A percentile compares a stretch with the other conserved stretches of the same genome.
Evolutionary conservation across 2,113 vertebrate genomes (phyloP).

Genomic region (Odocoileus virginianus): DNA sequence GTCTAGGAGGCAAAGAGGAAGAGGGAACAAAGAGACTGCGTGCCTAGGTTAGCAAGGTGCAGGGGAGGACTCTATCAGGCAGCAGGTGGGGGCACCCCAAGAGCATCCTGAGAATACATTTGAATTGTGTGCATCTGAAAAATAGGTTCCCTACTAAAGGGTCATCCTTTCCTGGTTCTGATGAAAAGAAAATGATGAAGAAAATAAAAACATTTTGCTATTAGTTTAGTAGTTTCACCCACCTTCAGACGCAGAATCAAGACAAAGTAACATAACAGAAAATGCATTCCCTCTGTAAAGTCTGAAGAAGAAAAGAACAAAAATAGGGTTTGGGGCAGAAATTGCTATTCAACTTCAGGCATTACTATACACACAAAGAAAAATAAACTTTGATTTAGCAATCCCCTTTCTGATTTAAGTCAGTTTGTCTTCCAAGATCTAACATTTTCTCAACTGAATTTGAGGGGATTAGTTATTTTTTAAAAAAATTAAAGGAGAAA

Average conservation of each 20-base stretch:
- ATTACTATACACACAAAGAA: neutral
- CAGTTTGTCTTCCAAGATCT: conserved; percentile 55
- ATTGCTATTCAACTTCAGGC: neutral
- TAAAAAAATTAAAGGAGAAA: conserved; percentile 54
- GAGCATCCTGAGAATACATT: neutral
- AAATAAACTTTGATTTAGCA: conserved; percentile 56
- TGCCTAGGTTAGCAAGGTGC: neutral
- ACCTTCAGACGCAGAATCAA: neutral
- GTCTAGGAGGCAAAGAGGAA: neutral
- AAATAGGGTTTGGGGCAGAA: neutral
- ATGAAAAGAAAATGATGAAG: neutral
- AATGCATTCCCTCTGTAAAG: neutral
- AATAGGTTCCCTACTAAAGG: neutral
- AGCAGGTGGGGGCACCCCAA: neutral
- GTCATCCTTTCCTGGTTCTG: neutral
- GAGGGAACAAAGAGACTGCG: neutral
- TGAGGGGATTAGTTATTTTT: conserved; percentile 42
- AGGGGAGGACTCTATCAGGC: neutral
- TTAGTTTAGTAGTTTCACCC: neutral
- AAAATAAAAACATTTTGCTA: neutral
- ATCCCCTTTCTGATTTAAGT: neutral
- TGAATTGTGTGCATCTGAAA: neutral
- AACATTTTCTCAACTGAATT: conserved; percentile 69
- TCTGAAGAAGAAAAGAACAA: neutral
- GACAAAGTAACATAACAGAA: neutral